Base-by-base conservation (phyloP, 2,113 vertebrate species). In the Coturnix japonica region DNA sequence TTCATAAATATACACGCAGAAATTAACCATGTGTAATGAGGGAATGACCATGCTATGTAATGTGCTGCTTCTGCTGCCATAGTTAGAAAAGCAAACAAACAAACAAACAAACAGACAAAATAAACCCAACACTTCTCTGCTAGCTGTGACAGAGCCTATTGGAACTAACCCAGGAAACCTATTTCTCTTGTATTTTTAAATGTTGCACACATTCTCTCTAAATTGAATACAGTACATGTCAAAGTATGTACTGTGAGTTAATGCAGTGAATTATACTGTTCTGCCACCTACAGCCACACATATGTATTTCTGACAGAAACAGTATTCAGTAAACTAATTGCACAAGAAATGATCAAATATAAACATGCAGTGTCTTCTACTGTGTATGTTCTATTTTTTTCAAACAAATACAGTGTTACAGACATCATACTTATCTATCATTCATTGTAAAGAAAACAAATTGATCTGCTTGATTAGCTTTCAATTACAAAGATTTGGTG, bases 231-330 rank as follows among this genome's bases (percentile, higher is more conserved):
- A 87, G 67, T 67, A 26, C 43, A 84, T 87, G 71, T 75, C 47
- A 28, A 76, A 73, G 20, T 43, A 89, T 74, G 72, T 56, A 83
- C 57, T 14, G 16, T 47, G 56, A 71, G 22, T 14, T 61, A 80
- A 79, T 23, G 47, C 63, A 71, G 44, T 94, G 86, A 94, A 91
- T 95, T 95, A 93, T 94, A 83, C 94, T 92, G 71, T 92, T 96
- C 83, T 96, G 96, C 96, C 95, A 96, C 76, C 95, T 97, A 96
- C 96, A 97, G 96, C 76, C 86, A 69, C 73, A 81, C 54, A 43
- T 43, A 94, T 84, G 94, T 67, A 95, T 95, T 95, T 96, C 81
- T 94, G 57, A 59, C 43, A 83, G 77, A 66, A 92, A 86, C 87
- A 10, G 22, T 54, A 26, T 35, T 85, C 28, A 15, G 17, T 60